Conservation (phyloP, 2,113 vertebrate genomes). For the Lamprologus ornatipinnis region DNA sequence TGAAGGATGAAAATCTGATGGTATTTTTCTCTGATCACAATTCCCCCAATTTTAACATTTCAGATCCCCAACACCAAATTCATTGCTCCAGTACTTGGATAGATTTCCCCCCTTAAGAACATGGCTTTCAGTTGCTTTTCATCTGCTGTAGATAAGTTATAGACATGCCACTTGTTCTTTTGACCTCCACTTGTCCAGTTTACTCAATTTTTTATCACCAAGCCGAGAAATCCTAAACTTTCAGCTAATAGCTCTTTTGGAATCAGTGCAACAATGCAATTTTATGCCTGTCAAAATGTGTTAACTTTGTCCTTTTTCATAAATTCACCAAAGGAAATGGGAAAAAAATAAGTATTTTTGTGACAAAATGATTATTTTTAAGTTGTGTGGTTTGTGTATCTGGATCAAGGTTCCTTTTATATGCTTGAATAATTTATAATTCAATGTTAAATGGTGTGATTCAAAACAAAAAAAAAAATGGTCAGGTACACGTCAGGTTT, state of each 20-base stretch:
- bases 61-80: background rate
- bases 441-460: background rate
- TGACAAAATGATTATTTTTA: background rate
- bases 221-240: fast-evolving
- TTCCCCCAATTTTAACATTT: background rate
- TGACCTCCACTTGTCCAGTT: background rate
- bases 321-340: background rate
- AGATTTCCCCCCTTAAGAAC: background rate
- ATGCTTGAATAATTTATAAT: background rate
- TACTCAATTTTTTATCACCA: background rate
- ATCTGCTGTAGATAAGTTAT: background rate
- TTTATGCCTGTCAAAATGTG: background rate
- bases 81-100: background rate
- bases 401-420: background rate
- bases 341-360: fast-evolving
- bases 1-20: background rate
- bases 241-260: background rate
- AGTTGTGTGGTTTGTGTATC: background rate
- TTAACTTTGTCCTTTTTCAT: background rate
- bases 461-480: background rate
- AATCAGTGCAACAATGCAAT: background rate
- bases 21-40: background rate
- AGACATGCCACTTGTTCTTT: background rate
- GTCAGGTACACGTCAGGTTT: background rate
- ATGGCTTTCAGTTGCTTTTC: background rate